A percentile compares a stretch with the other conserved stretches of the same genome.
Conservation (phyloP, 2,888 invertebrate genomes). For the Ethmia dodecea region DNA sequence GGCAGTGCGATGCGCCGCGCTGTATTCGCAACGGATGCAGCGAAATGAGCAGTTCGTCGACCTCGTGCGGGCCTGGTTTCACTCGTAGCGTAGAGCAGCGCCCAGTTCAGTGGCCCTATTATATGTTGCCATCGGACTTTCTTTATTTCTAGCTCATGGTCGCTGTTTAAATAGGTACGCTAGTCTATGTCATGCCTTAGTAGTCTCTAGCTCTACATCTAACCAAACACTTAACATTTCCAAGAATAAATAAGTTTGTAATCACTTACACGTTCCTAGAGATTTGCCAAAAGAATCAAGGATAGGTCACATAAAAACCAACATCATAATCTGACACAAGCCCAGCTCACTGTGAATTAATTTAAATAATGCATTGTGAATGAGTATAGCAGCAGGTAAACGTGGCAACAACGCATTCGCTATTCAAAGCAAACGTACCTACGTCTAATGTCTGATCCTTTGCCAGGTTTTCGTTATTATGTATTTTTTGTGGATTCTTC, state of each 20-base stretch:
- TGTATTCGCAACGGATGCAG: conserved; percentile 77
- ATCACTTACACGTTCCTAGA: too few species aligned
- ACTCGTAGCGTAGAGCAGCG: conserved; percentile 58
- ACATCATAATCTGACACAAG: too few species aligned
- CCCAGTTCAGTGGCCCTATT: conserved; percentile 70
- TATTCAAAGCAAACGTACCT: conserved; percentile 8
- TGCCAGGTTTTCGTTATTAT: too few species aligned
- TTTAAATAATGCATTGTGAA: conserved; percentile 24
- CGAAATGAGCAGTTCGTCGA: conserved; percentile 74
- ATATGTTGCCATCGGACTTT: conserved; percentile 45
- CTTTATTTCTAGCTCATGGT: conserved; percentile 29
- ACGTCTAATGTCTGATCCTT: conserved; percentile 7
- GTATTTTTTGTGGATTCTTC: too few species aligned
- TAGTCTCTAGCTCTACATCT: too few species aligned
- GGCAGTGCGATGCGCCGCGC: conserved; percentile 45
- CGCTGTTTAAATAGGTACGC: too few species aligned
- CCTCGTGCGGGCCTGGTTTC: conserved; percentile 70
- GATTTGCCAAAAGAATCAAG: too few species aligned
- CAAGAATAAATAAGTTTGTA: too few species aligned
- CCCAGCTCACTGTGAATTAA: conserved; percentile 37
- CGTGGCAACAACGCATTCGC: conserved; percentile 36
- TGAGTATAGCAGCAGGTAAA: conserved; percentile 33
- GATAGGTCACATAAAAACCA: too few species aligned
- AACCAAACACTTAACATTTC: too few species aligned
- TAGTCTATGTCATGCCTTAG: too few species aligned